Percentiles rank a stretch among this genome's conserved stretches.
phyloP scores from a whole-genome alignment of 1,140 invertebrate species.

The Listronotus bonariensis region DNA sequence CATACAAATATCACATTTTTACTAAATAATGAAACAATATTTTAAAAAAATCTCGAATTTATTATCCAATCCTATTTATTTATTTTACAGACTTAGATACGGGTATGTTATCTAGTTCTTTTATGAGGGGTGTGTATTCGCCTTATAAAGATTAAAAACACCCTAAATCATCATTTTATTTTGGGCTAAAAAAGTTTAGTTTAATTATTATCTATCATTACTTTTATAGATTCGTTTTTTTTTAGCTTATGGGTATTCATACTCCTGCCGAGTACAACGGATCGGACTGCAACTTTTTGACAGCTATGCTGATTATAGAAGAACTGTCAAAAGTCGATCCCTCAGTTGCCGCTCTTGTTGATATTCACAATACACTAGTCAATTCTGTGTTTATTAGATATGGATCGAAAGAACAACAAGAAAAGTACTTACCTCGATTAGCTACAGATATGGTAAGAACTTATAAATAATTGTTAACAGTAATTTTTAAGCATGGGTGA shows the following conservation, averaged over 20 bases:
- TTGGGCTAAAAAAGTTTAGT: too few relatives aligned
- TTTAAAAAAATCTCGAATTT: too few relatives aligned
- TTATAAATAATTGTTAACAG: too few relatives aligned
- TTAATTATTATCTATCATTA: conserved; percentile 50
- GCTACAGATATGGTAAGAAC: conserved; percentile 72
- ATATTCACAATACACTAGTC: conserved; percentile 94
- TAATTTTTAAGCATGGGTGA: too few relatives aligned
- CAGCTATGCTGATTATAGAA: conserved; percentile 87
- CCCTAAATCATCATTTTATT: too few relatives aligned
- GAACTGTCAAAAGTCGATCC: conserved; percentile 94
- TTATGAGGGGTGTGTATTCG: too few relatives aligned
- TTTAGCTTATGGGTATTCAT: conserved; percentile 92
- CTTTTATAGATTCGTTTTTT: conserved; percentile 27
- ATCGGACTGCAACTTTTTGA: conserved; percentile 84
- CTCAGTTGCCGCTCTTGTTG: conserved; percentile 82
- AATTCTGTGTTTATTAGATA: conserved; percentile 85
- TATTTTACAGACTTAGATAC: too few relatives aligned
- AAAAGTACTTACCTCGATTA: conserved; percentile 85
- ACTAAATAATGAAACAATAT: too few relatives aligned
- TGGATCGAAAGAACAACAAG: conserved; percentile 80
- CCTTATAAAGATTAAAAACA: too few relatives aligned
- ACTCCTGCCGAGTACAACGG: conserved; percentile 87
- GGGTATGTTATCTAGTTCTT: too few relatives aligned
- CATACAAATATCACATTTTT: too few relatives aligned
- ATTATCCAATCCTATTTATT: too few relatives aligned